Evolutionary conservation across 2,888 invertebrate genomes (phyloP).

Genomic region (Sphaeridia pumilis): DNA sequence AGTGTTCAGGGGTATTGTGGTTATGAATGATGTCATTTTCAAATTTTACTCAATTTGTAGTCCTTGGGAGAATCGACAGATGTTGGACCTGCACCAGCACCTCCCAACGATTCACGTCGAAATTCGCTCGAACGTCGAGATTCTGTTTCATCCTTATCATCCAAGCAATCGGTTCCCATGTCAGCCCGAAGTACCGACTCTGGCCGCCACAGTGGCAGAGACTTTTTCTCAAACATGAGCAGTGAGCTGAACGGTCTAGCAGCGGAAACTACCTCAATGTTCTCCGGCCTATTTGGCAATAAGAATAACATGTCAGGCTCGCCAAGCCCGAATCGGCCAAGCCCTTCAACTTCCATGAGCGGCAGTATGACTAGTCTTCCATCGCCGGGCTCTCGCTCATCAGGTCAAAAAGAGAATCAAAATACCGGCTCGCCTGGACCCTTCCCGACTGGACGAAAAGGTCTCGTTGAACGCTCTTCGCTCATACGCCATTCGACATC

Average conservation of each 20-base stretch:
- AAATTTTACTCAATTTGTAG: too few relatives aligned
- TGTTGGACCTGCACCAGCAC: slow-evolving; percentile 23
- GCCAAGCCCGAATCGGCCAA: too few relatives aligned
- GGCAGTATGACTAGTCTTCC: slow-evolving; percentile 36
- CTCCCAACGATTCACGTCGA: slow-evolving; percentile 15
- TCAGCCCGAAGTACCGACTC: not conserved
- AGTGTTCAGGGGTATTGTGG: not conserved
- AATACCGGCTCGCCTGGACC: slow-evolving; percentile 56
- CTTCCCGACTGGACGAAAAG: slow-evolving; percentile 58
- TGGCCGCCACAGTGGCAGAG: slow-evolving; percentile 42
- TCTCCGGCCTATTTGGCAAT: slow-evolving; percentile 81
- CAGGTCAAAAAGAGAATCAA: slow-evolving; percentile 22
- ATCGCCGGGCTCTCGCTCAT: slow-evolving; percentile 27
- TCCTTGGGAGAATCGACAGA: slow-evolving; percentile 44
- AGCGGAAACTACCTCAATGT: slow-evolving; percentile 83
- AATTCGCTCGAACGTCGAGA: slow-evolving; percentile 35
- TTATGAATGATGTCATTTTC: not conserved
- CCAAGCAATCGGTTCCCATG: slow-evolving; percentile 25
- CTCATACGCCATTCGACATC: slow-evolving; percentile 66
- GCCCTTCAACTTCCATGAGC: not conserved
- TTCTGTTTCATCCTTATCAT: slow-evolving; percentile 38
- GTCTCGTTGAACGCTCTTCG: slow-evolving; percentile 77
- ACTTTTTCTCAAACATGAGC: slow-evolving; percentile 82
- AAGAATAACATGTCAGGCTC: too few relatives aligned
- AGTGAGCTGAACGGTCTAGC: slow-evolving; percentile 86